Base-by-base conservation (phyloP, 2,113 vertebrate species). In the Rhinoptilus africanus region DNA sequence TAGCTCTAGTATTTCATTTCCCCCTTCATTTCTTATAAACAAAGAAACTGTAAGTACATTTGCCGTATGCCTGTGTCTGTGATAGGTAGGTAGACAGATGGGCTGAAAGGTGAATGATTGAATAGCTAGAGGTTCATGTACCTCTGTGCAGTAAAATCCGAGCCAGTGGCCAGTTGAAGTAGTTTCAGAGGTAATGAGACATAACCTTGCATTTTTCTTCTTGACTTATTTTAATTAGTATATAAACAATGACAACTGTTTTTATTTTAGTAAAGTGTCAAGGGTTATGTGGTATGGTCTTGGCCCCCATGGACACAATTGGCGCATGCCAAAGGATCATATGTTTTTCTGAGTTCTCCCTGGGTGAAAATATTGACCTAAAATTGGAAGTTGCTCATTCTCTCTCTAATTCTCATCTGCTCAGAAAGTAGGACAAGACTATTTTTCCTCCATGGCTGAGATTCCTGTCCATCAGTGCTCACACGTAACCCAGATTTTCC, bases 381-480 rank as follows among this genome's bases (percentile, higher is more conserved):
- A 97, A 97, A 97, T 83, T 85, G 57, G 51, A 67, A 93, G 73
- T 67, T 83, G 80, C 53, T 91, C 26, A 75, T 82, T 95, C 75
- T 72, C 35, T 95, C 54, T 91, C 76, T 95, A 96, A 94, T 93
- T 92, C 41, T 92, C 87, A 92, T 90, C 94, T 95, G 66, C 85
- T 95, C 47, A 73, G 45, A 96, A 98, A 96, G 76, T 97, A 97
- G 97, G 92, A 77, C 92, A 96, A 95, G 96, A 97, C 73, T 92
- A 88, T 64, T 97, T 97, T 97, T 96, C 88, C 74, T 97, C 62
- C 85, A 79, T 96, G 91, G 54, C 93, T 94, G 87, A 96, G 67
- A 94, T 96, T 97, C 92, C 91, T 97, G 93, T 94, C 96, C 97
- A 88, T 96, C 85, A 96, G 89, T 62, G 79, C 87, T 97, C 82